Base-by-base conservation (phyloP, 2,113 vertebrate species). In the Myrmecophaga tridactyla region DNA sequence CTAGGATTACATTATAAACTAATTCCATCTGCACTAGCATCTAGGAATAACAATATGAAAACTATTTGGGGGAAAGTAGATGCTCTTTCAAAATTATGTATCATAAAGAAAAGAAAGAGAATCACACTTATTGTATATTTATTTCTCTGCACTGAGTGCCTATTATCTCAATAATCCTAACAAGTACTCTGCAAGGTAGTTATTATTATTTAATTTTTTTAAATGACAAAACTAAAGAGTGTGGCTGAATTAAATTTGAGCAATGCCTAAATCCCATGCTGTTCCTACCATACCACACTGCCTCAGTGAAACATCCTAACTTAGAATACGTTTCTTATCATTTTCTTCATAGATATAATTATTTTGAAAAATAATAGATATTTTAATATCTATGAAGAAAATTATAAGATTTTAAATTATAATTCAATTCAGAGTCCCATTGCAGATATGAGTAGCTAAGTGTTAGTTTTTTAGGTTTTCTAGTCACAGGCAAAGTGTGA, bases 221-320 rank as follows among this genome's bases (percentile, higher is more conserved):
- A 92, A 81, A 56, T 83, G 18, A 85, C 39, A 92, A 96, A 89
- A 89, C 77, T 73, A 95, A 90, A 20, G 39, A 92, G 36, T 81
- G 94, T 92, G 29, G 27, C 5, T 41, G 90, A 78, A 75, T 85
- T 94, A 21, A 96, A 58, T 77, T 86, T 93, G 48, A 82, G 72
- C 73, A 53, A 43, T 86, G 11, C 70, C 29, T 92, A 41, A 97
- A 90, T 95, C 39, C 41, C 67, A 89, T 39, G 53, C 12, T 93
- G 39, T 93, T 94, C 27, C 53, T 77, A n/a, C 46, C 90, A 2
- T 51, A 43, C 43, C 48, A 70, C 17, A 86, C 39, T 91, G 9
- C 51, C 84, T 94, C 80, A 90, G 6, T 95, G 48, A 27, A 78
- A 73, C 56, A 86, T 63, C 13, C 48, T 83, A 82, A 81, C 4